Percentiles rank a stretch among this genome's conserved stretches.
Conservation (phyloP, 2,797 vertebrate genomes). For the Anas capensis region DNA sequence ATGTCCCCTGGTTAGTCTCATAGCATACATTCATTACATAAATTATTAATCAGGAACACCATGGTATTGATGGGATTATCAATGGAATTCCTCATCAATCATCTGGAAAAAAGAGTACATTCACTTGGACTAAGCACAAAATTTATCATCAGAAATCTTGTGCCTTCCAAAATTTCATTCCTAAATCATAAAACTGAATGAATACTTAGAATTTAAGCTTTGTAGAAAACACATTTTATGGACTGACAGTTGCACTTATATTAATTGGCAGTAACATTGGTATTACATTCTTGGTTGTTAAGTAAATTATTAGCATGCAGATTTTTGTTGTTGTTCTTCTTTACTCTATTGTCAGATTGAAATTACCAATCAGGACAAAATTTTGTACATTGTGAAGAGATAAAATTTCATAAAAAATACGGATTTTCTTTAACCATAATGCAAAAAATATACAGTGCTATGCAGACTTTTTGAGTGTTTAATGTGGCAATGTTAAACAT, state of each 20-base stretch:
- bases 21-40: not conserved
- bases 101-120: not conserved
- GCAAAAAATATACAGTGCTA: not conserved
- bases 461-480: not conserved
- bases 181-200: not conserved
- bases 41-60: not conserved
- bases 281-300: not conserved
- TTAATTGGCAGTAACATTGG: not conserved
- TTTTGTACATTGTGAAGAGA: not conserved
- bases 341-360: not conserved
- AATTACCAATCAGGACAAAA: not conserved
- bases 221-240: not conserved
- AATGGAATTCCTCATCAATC: not conserved
- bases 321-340: not conserved
- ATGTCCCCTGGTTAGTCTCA: not conserved
- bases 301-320: not conserved
- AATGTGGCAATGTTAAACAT: not conserved
- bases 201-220: not conserved
- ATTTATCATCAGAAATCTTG: not conserved
- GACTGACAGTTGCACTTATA: not conserved
- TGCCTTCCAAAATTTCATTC: not conserved
- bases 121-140: not conserved
- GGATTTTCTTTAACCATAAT: not conserved
- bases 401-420: not conserved
- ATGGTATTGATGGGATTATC: not conserved